Conservation (phyloP, 2,888 invertebrate species). For the Stegana nigrithorax region DNA sequence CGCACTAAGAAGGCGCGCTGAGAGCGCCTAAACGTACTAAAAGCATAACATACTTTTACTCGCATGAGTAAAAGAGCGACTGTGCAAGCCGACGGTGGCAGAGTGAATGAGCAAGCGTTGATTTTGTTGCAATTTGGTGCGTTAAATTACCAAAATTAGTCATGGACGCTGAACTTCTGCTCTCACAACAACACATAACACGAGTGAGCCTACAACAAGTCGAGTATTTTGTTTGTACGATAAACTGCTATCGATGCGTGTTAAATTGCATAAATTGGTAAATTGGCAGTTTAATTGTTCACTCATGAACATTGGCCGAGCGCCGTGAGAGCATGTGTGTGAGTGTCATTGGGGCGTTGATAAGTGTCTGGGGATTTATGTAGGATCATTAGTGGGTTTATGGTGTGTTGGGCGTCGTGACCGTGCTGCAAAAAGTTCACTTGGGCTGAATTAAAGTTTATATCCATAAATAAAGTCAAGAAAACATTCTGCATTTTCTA, state of each 20-base stretch:
- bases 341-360: slow-evolving; percentile 22
- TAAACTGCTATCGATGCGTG: slow-evolving; percentile 29
- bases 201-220: slow-evolving; percentile 26
- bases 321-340: slow-evolving; percentile 30
- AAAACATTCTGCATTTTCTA: too few species aligned
- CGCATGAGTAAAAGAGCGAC: not conserved
- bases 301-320: too few species aligned
- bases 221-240: not conserved
- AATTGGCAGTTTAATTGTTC: slow-evolving; percentile 52
- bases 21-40: slow-evolving; percentile 2
- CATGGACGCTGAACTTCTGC: slow-evolving; percentile 33
- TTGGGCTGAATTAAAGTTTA: too few species aligned
- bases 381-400: not conserved
- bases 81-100: not conserved
- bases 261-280: slow-evolving; percentile 48
- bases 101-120: slow-evolving; percentile 27
- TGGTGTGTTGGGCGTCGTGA: too few species aligned
- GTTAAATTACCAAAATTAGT: slow-evolving; percentile 67
- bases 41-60: too few species aligned
- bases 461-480: not conserved
- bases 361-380: slow-evolving; percentile 4
- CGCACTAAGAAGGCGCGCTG: too few species aligned
- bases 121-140: slow-evolving; percentile 68
- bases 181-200: too few species aligned
- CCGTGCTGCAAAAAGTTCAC: too few species aligned